Evolutionary conservation across 2,113 vertebrate genomes (phyloP).

Genomic region (Carollia perspicillata): DNA sequence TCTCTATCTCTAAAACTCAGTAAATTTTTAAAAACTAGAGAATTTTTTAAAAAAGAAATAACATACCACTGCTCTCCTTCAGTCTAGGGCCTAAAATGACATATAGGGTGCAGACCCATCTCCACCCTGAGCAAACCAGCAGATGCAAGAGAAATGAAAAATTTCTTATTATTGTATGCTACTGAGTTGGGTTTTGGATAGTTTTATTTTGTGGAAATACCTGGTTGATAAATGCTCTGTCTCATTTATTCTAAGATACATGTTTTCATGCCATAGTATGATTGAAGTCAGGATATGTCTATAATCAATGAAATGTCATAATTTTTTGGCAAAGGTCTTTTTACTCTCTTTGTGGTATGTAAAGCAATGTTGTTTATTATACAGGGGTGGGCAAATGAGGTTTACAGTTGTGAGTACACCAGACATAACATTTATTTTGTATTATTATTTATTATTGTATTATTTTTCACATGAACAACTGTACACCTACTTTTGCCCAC

Average conservation of each 20-base stretch:
- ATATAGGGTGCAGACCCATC: fast-evolving
- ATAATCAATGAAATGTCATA: not conserved
- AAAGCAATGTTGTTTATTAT: not conserved
- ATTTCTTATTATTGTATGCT: not conserved
- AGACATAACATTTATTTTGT: not conserved
- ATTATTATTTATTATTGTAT: too few species aligned
- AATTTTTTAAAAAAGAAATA: not conserved
- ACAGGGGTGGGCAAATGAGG: not conserved
- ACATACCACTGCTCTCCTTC: not conserved
- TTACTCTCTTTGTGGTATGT: not conserved
- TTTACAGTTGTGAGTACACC: not conserved
- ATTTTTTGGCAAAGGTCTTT: not conserved
- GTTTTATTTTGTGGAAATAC: not conserved
- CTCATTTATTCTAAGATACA: not conserved
- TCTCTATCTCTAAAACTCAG: too few species aligned
- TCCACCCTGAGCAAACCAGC: not conserved
- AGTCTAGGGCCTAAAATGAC: not conserved
- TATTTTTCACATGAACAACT: not conserved
- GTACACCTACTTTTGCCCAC: not conserved
- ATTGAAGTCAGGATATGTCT: not conserved
- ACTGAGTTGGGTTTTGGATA: not conserved
- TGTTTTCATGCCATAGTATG: not conserved
- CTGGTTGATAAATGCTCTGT: not conserved
- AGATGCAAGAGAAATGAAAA: not conserved
- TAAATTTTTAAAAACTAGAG: too few species aligned